Evolutionary conservation across 2,888 invertebrate species (phyloP).

Genomic region (Asteroscopus sphinx): DNA sequence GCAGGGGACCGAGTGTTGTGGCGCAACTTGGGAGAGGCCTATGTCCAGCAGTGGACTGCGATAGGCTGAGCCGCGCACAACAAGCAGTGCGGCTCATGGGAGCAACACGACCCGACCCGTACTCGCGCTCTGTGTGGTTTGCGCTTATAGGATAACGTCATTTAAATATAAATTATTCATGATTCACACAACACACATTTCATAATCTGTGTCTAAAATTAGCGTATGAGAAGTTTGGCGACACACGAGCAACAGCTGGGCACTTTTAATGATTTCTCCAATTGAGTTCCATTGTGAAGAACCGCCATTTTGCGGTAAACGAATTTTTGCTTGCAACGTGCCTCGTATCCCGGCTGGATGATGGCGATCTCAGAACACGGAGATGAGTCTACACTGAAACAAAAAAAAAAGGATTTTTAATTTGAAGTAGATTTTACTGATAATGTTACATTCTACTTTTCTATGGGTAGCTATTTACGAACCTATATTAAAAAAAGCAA

Average conservation of each 20-base stretch:
- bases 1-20: too few relatives aligned
- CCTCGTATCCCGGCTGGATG: conserved; percentile 84
- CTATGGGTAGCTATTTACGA: too few relatives aligned
- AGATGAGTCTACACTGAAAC: conserved; percentile 75
- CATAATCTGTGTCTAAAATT: conserved; percentile 12
- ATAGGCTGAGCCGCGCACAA: too few relatives aligned
- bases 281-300: background rate
- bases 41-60: too few relatives aligned
- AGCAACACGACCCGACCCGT: too few relatives aligned
- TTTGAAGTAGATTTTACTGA: background rate
- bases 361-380: conserved; percentile 85
- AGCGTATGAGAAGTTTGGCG: conserved; percentile 18
- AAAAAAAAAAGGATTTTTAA: conserved; percentile 13
- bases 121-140: too few relatives aligned
- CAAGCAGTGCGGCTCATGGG: too few relatives aligned
- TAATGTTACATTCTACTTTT: too few relatives aligned
- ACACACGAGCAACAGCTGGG: conserved; percentile 94
- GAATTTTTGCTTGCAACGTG: conserved; percentile 90
- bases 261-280: conserved; percentile 88
- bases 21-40: too few relatives aligned
- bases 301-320: conserved; percentile 88
- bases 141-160: too few relatives aligned
- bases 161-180: conserved; percentile 26
- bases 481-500: too few relatives aligned
- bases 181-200: conserved; percentile 18